These are phyloP conservation scores for Tetropium fuscum DNA, from an alignment of 2,888 invertebrate genomes.

Conservation along the genomic window DNA sequence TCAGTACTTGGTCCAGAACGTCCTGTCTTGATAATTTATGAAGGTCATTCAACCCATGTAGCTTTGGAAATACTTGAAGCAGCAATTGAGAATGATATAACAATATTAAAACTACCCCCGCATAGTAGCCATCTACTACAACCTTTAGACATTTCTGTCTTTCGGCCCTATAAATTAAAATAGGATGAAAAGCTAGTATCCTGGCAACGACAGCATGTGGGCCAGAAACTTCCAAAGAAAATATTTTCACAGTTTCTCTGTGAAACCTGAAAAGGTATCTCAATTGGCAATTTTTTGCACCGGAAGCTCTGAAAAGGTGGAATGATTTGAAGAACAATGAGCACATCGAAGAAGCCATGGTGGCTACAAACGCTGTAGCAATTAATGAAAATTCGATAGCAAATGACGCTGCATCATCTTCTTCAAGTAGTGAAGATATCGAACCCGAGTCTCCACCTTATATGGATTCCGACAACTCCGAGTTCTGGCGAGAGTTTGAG, in stretches of 20 bases:
- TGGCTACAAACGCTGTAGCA: too few relatives aligned
- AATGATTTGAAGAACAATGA: too few relatives aligned
- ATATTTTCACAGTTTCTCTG: constrained; percentile 38
- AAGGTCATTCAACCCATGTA: constrained; percentile 7
- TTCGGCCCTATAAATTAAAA: constrained; percentile 26
- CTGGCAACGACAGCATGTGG: constrained; percentile 31
- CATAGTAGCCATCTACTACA: constrained; percentile 1
- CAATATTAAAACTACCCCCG: constrained; percentile 5
- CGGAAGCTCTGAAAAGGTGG: constrained; percentile 41
- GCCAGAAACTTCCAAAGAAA: constrained; percentile 40
- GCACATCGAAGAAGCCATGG: too few relatives aligned
- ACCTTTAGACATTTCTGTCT: constrained; percentile 50
- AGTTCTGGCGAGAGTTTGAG: too few relatives aligned
- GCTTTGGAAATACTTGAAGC: constrained; percentile 10
- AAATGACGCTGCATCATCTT: too few relatives aligned
- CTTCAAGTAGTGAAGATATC: too few relatives aligned
- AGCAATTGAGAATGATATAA: constrained; percentile 4
- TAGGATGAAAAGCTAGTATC: constrained; percentile 19
- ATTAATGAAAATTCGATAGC: too few relatives aligned
- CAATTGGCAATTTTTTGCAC: constrained; percentile 35
- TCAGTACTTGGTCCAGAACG: constrained; percentile 24
- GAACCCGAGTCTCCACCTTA: too few relatives aligned
- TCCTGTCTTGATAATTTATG: constrained; percentile 34
- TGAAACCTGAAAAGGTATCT: constrained; percentile 33
- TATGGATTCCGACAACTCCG: too few relatives aligned